phyloP scores from a whole-genome alignment of 2,113 vertebrate species.

The Tragelaphus buxtoni region DNA sequence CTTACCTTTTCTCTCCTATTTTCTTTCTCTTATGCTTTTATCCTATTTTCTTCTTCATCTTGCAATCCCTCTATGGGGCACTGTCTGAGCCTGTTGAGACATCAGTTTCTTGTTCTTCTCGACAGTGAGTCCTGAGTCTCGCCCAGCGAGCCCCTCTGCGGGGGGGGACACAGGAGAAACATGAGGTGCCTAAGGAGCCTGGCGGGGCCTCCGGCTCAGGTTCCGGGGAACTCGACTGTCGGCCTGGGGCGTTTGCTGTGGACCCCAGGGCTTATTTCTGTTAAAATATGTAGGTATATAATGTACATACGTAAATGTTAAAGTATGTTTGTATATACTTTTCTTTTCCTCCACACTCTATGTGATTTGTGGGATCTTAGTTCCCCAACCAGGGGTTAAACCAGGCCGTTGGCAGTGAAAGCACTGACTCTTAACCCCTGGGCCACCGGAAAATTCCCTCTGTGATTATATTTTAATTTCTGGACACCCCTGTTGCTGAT shows the following conservation, averaged over 20 bases:
- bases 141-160: not conserved
- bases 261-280: not conserved
- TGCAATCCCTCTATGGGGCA: accelerated
- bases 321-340: not conserved
- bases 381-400: not conserved
- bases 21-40: not conserved
- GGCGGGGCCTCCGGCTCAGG: not conserved
- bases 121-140: not conserved
- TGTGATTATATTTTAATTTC: not conserved
- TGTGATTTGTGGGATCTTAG: not conserved
- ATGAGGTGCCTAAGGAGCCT: not conserved
- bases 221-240: not conserved
- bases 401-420: not conserved
- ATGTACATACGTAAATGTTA: not conserved
- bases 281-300: not conserved
- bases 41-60: not conserved
- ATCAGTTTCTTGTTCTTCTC: not conserved
- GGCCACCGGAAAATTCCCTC: not conserved
- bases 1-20: not conserved
- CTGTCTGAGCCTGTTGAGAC: not conserved
- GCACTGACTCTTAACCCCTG: not conserved
- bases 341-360: not conserved
- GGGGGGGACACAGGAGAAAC: not conserved
- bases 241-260: not conserved
- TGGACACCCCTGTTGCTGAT: not conserved